Percentiles rank a stretch among this genome's conserved stretches.
phyloP scores from a whole-genome alignment of 2,888 invertebrate genomes.

The Oligia fasciuncula region DNA sequence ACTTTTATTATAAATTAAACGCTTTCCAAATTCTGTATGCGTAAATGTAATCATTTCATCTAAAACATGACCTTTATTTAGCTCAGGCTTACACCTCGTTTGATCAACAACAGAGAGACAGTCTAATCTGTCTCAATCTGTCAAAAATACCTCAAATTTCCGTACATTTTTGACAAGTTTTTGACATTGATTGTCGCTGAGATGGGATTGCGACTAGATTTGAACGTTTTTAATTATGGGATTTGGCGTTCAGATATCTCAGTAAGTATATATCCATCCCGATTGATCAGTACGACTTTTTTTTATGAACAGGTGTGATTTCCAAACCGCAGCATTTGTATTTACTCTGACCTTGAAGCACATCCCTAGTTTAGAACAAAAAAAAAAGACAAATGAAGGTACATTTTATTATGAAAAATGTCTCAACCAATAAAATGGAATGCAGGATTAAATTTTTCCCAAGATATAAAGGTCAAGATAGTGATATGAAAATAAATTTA shows the following conservation, averaged over 20 bases:
- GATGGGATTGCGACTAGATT: no score
- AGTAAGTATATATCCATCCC: not conserved
- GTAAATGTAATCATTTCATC: not conserved
- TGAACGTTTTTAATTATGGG: no score
- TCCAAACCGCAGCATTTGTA: not conserved
- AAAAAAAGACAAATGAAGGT: conserved; percentile 26
- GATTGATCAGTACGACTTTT: not conserved
- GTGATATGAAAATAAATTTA: conserved; percentile 66
- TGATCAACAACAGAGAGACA: not conserved
- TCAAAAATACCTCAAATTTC: no score
- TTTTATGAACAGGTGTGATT: conserved; percentile 4
- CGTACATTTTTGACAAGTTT: no score
- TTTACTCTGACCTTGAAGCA: not conserved
- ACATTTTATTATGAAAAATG: conserved; percentile 57
- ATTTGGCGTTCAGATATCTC: not conserved
- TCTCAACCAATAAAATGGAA: conserved; percentile 56
- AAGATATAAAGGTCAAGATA: conserved; percentile 66
- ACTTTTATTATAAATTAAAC: not conserved
- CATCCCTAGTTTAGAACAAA: conserved; percentile 3
- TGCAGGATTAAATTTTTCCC: conserved; percentile 58
- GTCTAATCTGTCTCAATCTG: no score
- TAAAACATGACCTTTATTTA: not conserved
- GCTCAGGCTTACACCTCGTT: not conserved
- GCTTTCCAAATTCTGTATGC: not conserved
- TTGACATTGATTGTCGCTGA: no score